Percentiles rank a stretch among this genome's conserved stretches.
Evolutionary conservation across 2,113 vertebrate genomes (phyloP).

Genomic region (Menura novaehollandiae): DNA sequence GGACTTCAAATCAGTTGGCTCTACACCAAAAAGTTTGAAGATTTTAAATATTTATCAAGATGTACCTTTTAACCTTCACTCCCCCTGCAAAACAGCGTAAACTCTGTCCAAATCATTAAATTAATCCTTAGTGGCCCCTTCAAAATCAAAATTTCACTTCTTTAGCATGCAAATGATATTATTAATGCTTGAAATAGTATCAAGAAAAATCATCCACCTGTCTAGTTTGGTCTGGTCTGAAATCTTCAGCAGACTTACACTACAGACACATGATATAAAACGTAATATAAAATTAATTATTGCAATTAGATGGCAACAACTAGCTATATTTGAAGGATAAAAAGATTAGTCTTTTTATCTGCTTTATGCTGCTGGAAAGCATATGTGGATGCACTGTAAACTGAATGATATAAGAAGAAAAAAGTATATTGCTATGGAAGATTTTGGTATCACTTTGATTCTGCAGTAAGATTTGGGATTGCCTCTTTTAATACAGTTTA

Average conservation of each 20-base stretch:
- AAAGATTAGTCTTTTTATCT: not conserved
- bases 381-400: not conserved
- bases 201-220: not conserved
- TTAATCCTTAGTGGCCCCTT: slow-evolving; percentile 70
- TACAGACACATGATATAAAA: not conserved
- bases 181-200: slow-evolving; percentile 41
- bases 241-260: not conserved
- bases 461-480: not conserved
- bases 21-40: slow-evolving; percentile 51
- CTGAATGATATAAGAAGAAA: not conserved
- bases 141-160: slow-evolving; percentile 68
- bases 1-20: slow-evolving; percentile 34
- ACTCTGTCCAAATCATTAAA: slow-evolving; percentile 68
- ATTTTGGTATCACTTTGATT: not conserved
- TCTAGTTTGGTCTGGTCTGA: slow-evolving; percentile 31
- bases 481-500: not conserved
- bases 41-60: slow-evolving; percentile 75
- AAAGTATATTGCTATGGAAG: not conserved
- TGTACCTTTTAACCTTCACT: slow-evolving; percentile 73
- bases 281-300: slow-evolving; percentile 1
- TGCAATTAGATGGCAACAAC: not conserved
- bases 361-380: not conserved
- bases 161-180: slow-evolving; percentile 65
- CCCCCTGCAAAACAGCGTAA: slow-evolving; percentile 56
- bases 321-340: not conserved